phyloP scores from a whole-genome alignment of 2,797 vertebrate species.

The Acanthis flammea region DNA sequence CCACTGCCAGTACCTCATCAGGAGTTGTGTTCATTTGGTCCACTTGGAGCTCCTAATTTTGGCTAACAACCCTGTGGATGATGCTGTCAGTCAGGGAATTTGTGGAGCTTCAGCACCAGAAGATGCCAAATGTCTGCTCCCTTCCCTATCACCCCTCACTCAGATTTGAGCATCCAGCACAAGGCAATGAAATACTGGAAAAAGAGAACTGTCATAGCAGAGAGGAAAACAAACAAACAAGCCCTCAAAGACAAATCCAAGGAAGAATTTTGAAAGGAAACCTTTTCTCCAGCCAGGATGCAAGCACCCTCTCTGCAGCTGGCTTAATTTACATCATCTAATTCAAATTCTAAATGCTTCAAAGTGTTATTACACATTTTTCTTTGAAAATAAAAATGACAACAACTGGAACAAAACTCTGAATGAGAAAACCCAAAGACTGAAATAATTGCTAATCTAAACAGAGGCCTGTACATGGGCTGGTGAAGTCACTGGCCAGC shows the following conservation, averaged over 20 bases:
- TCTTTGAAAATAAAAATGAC: constrained; percentile 50
- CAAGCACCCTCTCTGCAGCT: background rate
- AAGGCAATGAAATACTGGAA: background rate
- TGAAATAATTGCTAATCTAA: constrained; percentile 70
- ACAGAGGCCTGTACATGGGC: background rate
- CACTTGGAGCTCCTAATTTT: background rate
- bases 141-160: background rate
- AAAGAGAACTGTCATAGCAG: background rate
- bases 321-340: constrained; percentile 33
- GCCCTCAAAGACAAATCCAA: background rate
- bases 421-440: constrained; percentile 59
- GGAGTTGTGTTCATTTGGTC: background rate
- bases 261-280: background rate
- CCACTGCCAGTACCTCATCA: background rate
- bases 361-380: constrained; percentile 54
- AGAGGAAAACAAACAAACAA: background rate
- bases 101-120: background rate
- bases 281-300: background rate
- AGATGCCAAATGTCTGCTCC: background rate
- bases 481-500: constrained; percentile 30
- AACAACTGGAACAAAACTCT: constrained; percentile 65
- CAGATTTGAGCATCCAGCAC: background rate
- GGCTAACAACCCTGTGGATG: too few relatives aligned
- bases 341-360: constrained; percentile 59
- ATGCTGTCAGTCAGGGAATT: background rate